Conservation (phyloP, 2,113 vertebrate genomes). For the Alouatta palliata region DNA sequence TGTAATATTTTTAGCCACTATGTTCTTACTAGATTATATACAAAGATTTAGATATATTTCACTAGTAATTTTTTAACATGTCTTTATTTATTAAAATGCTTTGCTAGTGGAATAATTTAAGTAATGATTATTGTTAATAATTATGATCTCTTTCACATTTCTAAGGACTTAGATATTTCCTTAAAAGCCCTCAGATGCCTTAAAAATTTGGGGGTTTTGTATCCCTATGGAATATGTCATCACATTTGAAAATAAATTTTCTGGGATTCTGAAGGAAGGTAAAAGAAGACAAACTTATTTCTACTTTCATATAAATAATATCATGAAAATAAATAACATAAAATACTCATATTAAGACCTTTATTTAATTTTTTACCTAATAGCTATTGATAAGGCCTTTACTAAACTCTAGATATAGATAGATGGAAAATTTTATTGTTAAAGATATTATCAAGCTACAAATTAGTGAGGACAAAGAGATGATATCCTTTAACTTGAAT, state of each 20-base stretch:
- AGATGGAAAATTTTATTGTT: not conserved
- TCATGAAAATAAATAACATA: not conserved
- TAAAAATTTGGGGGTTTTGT: not conserved
- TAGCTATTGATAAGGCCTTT: not conserved
- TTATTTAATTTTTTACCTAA: not conserved
- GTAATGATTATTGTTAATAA: not conserved
- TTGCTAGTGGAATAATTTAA: not conserved
- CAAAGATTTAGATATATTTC: not conserved
- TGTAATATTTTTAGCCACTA: not conserved
- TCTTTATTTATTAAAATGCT: conserved; percentile 15
- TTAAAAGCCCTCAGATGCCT: not conserved
- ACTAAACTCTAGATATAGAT: not conserved
- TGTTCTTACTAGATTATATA: not conserved
- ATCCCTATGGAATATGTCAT: not conserved
- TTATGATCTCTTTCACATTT: not conserved
- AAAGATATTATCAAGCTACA: not conserved
- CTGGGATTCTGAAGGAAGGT: not conserved
- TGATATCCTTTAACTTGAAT: not conserved
- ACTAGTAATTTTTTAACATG: not conserved
- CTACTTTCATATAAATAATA: not conserved
- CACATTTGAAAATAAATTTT: not conserved
- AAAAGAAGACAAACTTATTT: conserved; percentile 16
- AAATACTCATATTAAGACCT: not conserved
- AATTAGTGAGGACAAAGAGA: not conserved
- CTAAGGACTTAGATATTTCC: not conserved